Percentiles rank a stretch among this genome's conserved stretches.
These are phyloP conservation scores for Anthrax anthrax DNA, from an alignment of 2,888 invertebrate species.

Conservation along the genomic window DNA sequence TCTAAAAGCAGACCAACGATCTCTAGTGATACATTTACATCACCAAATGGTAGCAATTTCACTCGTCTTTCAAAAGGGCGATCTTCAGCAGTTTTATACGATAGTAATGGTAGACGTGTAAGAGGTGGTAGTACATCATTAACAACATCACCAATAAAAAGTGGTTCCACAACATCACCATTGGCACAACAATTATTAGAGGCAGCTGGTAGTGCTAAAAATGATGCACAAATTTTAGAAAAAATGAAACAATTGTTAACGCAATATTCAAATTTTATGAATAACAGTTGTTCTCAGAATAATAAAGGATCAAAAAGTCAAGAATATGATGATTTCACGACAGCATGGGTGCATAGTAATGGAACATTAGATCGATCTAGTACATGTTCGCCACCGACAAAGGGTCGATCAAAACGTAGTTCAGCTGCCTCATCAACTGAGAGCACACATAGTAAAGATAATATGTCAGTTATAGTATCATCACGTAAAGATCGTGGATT, in stretches of 20 bases:
- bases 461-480: constrained; percentile 13
- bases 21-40: constrained; percentile 49
- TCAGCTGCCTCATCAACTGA: constrained; percentile 32
- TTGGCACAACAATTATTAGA: constrained; percentile 56
- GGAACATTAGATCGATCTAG: constrained; percentile 48
- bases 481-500: constrained; percentile 22
- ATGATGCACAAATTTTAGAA: constrained; percentile 56
- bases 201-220: constrained; percentile 54
- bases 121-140: constrained; percentile 29
- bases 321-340: constrained; percentile 49
- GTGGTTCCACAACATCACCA: constrained; percentile 46
- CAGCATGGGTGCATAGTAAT: constrained; percentile 59
- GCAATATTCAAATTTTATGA: constrained; percentile 35
- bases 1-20: constrained; percentile 37
- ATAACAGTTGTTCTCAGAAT: constrained; percentile 1
- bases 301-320: constrained; percentile 26
- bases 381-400: constrained; percentile 35
- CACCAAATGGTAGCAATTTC: constrained; percentile 33
- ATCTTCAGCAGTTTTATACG: constrained; percentile 32
- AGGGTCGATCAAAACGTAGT: constrained; percentile 28
- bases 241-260: constrained; percentile 59
- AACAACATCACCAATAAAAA: constrained; percentile 40
- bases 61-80: constrained; percentile 38
- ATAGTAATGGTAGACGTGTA: constrained; percentile 37
- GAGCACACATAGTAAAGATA: constrained; percentile 25